Evolutionary conservation across 2,888 invertebrate genomes (phyloP).

Genomic region (Alsophila aescularia): DNA sequence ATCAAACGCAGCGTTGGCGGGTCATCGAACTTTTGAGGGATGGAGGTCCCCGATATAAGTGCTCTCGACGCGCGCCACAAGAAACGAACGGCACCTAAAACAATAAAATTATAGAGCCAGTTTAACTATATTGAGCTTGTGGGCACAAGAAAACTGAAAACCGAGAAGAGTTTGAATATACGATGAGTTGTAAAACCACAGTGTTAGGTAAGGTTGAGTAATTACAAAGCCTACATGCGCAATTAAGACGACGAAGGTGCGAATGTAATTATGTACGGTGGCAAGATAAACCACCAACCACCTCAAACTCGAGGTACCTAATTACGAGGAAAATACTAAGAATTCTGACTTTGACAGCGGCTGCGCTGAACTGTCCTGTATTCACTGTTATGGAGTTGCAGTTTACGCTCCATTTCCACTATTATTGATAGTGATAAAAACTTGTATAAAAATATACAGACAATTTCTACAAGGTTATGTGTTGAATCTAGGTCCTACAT

Average conservation of each 20-base stretch:
- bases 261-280: slow-evolving; percentile 19
- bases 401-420: background rate
- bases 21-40: slow-evolving; percentile 71
- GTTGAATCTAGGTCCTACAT: too few species aligned
- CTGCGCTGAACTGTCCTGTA: slow-evolving; percentile 1
- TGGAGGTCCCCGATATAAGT: slow-evolving; percentile 56
- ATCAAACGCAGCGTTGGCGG: slow-evolving; percentile 64
- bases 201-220: slow-evolving; percentile 8
- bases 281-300: too few species aligned
- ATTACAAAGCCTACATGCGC: slow-evolving; percentile 17
- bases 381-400: background rate
- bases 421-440: too few species aligned
- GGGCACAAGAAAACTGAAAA: slow-evolving; percentile 10
- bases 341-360: too few species aligned
- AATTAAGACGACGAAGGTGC: slow-evolving; percentile 26
- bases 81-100: slow-evolving; percentile 18
- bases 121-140: slow-evolving; percentile 41
- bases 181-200: slow-evolving; percentile 3
- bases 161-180: slow-evolving; percentile 22
- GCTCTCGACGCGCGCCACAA: slow-evolving; percentile 40
- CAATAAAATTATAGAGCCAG: slow-evolving; percentile 38
- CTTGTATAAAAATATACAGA: too few species aligned
- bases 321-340: slow-evolving; percentile 14
- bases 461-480: too few species aligned
- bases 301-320: slow-evolving; percentile 9